These are phyloP conservation scores for Lutjanus argentimaculatus DNA, from an alignment of 2,797 vertebrate genomes.

Conservation along the genomic window DNA sequence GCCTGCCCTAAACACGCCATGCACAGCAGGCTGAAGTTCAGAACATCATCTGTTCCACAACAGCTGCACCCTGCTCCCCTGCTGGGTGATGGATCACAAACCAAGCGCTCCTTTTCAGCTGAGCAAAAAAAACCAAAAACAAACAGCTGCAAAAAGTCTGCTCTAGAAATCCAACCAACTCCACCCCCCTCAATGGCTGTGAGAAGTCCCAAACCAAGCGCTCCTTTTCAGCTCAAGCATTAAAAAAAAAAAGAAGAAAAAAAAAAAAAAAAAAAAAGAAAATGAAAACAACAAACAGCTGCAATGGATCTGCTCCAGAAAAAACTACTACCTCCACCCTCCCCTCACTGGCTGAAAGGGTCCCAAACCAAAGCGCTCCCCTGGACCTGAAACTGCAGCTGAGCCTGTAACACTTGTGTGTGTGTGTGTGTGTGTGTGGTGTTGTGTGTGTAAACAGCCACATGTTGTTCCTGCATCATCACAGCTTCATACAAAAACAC, in stretches of 20 bases:
- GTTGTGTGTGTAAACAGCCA: not conserved
- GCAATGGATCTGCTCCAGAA: not conserved
- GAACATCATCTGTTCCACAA: slow-evolving; percentile 9
- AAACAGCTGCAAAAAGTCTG: slow-evolving; percentile 4
- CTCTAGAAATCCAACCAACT: not conserved
- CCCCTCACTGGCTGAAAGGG: not conserved
- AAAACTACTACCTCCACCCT: not conserved
- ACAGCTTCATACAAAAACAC: not conserved
- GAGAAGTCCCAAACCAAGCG: not conserved
- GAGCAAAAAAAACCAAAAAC: not conserved
- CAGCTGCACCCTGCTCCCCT: slow-evolving; percentile 15
- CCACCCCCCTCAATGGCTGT: not conserved
- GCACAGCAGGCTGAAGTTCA: not conserved
- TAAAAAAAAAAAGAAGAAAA: too few species aligned
- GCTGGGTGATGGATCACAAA: slow-evolving; percentile 8
- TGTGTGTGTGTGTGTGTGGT: not conserved
- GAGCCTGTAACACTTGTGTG: not conserved
- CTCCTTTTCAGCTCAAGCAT: not conserved
- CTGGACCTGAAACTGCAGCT: slow-evolving; percentile 5
- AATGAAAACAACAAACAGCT: slow-evolving; percentile 3
- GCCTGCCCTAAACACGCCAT: not conserved
- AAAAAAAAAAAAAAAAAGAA: not conserved
- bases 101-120: slow-evolving; percentile 24
- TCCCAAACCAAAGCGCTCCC: not conserved
- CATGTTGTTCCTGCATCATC: not conserved